phyloP scores from a whole-genome alignment of 2,797 vertebrate genomes.

The Diplodus puntazzo region DNA sequence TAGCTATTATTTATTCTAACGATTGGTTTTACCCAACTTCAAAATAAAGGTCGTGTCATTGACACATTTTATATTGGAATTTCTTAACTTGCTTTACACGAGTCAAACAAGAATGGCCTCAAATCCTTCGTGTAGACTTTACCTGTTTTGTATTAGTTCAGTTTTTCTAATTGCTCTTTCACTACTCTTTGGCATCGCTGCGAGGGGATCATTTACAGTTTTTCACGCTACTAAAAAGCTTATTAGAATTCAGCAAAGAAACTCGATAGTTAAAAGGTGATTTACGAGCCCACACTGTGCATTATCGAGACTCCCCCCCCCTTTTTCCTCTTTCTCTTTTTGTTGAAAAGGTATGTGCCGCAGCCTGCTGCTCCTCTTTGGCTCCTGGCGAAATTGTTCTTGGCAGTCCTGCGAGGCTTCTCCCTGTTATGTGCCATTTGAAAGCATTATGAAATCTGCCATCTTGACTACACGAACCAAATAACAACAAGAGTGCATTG shows the following conservation, averaged over 20 bases:
- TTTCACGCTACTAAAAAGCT: conserved; percentile 25
- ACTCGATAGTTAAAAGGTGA: conserved; percentile 50
- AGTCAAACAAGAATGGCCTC: background rate
- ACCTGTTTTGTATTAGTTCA: conserved; percentile 2
- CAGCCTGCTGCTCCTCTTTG: conserved; percentile 80
- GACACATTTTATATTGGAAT: background rate
- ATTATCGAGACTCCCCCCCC: conserved; percentile 34
- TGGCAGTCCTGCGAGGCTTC: conserved; percentile 82
- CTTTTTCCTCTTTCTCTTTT: conserved; percentile 51
- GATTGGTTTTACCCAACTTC: background rate
- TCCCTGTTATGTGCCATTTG: conserved; percentile 84
- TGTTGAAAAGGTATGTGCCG: conserved; percentile 71
- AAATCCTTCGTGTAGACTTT: background rate
- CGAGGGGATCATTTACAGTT: conserved; percentile 8
- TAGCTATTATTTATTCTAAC: no score
- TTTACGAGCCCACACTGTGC: conserved; percentile 44
- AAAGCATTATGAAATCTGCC: conserved; percentile 86
- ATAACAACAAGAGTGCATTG: conserved; percentile 87
- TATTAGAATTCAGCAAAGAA: conserved; percentile 38
- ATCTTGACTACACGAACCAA: conserved; percentile 83
- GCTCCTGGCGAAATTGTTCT: conserved; percentile 77
- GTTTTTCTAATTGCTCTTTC: conserved; percentile 1
- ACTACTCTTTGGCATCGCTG: background rate
- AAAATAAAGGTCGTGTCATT: background rate
- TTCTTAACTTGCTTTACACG: background rate